These are phyloP conservation scores for Heteronetta atricapilla DNA, from an alignment of 2,113 vertebrate genomes.

Conservation along the genomic window DNA sequence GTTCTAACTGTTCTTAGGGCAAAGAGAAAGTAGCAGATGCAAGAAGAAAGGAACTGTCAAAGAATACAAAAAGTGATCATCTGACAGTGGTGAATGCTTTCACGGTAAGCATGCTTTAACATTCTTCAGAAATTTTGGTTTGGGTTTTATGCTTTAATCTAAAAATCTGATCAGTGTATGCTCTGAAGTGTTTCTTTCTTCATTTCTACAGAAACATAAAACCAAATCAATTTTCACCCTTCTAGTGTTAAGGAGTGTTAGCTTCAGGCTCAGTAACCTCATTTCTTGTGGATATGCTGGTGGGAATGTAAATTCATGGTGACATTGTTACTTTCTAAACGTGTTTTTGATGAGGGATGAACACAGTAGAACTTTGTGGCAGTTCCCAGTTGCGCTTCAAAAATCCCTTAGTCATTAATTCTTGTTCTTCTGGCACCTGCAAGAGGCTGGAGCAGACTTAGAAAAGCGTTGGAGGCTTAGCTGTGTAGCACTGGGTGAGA, in stretches of 20 bases:
- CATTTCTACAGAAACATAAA: neutral
- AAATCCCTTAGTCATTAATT: neutral
- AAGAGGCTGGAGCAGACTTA: neutral
- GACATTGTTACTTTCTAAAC: neutral
- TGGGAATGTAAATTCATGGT: rapidly evolving
- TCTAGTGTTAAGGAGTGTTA: neutral
- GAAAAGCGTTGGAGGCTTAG: neutral
- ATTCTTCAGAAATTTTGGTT: neutral
- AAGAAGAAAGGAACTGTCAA: conserved; percentile 88
- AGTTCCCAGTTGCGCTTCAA: neutral
- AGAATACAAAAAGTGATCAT: conserved; percentile 92
- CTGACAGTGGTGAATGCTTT: conserved; percentile 94
- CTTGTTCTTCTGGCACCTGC: neutral
- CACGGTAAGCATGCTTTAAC: conserved; percentile 74
- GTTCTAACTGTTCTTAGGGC: conserved; percentile 78
- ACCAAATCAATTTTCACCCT: neutral
- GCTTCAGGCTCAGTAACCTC: neutral
- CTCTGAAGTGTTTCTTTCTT: neutral
- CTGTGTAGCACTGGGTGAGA: neutral
- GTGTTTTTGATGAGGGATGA: neutral
- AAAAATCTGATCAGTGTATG: neutral
- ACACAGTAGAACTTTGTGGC: neutral
- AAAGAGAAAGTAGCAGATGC: conserved; percentile 96
- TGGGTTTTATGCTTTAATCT: neutral
- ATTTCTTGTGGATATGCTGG: neutral